Evolutionary conservation across 2,113 vertebrate genomes (phyloP), one percentile per base, ranked within the genome.

Genomic region (Mastomys natalensis): DNA sequence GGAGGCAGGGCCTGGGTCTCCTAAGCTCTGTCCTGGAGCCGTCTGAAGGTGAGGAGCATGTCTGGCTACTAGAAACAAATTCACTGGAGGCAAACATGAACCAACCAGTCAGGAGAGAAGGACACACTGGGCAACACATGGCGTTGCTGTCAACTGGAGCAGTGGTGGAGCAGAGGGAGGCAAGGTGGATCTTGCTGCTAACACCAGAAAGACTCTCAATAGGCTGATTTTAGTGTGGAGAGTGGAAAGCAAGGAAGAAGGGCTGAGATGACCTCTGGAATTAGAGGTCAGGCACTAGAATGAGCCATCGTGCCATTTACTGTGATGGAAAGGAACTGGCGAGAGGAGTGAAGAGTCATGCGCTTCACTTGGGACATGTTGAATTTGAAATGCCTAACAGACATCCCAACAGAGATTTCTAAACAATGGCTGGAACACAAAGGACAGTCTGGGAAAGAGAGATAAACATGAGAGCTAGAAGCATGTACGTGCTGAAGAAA

Each of bases 381-480:
- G 82, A 62, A 62, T 90, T 43, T 84, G 12, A 87, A 77, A 78
- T 81, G n/a, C 51, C 78, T 92, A 55, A 73, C 29, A 53, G 45
- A 87, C 24, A 92, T 22, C 13, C 76, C 31, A 51, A 16, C 11
- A 68, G 22, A 94, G 22, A 95, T 55, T 95, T 94, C 68, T 74
- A 73, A 51, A 74, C 80, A 72, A 73, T 7, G 84, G 68, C 3
- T 95, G 24, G 53, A 37, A 48, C 53, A 96, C 53, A 88, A 73
- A 22, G 74, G 11, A 76, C 17, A 90, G n/a, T 55, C 76, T 80
- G 45, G 53, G 24, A 45, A 40, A 93, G 22, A 91, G 24, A 86
- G 24, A 94, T n/a, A 93, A 62, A 96, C 45, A 1, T 88, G 62
- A 94, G 66, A 90, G n/a, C 43, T 8, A 87, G 77, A 66, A 95